These are phyloP conservation scores for Sogatella furcifera DNA, from an alignment of 1,140 invertebrate genomes.

Conservation along the genomic window DNA sequence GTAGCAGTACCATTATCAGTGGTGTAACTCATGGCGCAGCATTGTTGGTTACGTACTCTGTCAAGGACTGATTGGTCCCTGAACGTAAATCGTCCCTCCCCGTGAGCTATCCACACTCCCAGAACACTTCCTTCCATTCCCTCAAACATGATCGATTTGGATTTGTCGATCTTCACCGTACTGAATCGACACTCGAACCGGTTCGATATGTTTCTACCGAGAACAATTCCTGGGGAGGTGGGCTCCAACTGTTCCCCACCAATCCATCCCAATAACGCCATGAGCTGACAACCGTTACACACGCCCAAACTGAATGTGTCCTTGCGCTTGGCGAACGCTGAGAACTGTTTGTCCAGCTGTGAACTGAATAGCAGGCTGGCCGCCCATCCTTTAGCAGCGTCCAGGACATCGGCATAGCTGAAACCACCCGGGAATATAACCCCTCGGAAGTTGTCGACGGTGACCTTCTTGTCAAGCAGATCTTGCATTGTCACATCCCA, in stretches of 20 bases:
- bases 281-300: slow-evolving; percentile 95
- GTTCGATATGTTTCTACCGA: slow-evolving; percentile 80
- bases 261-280: slow-evolving; percentile 78
- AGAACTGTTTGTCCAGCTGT: slow-evolving; percentile 55
- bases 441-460: slow-evolving; percentile 72
- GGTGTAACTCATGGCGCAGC: slow-evolving; percentile 70
- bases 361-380: slow-evolving; percentile 71
- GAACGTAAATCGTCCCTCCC: slow-evolving; percentile 65
- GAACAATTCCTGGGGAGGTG: slow-evolving; percentile 48
- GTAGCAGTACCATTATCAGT: slow-evolving; percentile 69
- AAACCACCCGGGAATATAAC: slow-evolving; percentile 95
- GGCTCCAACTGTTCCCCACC: slow-evolving; percentile 34
- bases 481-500: slow-evolving; percentile 91
- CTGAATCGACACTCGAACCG: slow-evolving; percentile 87
- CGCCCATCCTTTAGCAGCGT: slow-evolving; percentile 96
- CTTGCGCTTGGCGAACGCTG: slow-evolving; percentile 51
- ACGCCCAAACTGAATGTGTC: slow-evolving; percentile 94
- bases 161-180: slow-evolving; percentile 63
- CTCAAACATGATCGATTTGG: slow-evolving; percentile 71
- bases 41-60: slow-evolving; percentile 44
- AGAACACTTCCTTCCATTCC: slow-evolving; percentile 75
- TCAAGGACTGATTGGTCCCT: slow-evolving; percentile 38
- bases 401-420: slow-evolving; percentile 94
- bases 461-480: slow-evolving; percentile 54
- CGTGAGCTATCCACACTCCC: slow-evolving; percentile 95